Evolutionary conservation across 2,888 invertebrate species (phyloP).

Genomic region (Volucella zonaria): DNA sequence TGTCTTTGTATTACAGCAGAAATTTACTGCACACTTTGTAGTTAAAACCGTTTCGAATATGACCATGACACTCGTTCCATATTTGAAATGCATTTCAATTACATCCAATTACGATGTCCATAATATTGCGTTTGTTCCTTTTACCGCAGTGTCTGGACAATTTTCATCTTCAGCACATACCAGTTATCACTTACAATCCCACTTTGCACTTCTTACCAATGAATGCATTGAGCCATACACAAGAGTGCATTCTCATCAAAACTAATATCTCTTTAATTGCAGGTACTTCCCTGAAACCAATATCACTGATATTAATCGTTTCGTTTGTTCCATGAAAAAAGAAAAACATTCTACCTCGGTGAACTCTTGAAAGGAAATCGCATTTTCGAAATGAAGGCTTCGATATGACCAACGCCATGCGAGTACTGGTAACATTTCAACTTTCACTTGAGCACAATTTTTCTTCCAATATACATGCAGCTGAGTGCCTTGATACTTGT

Average conservation of each 20-base stretch:
- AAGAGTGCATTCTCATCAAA: constrained; percentile 10
- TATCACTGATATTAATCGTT: constrained; percentile 56
- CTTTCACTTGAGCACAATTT: background rate
- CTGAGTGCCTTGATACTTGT: background rate
- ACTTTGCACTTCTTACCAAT: background rate
- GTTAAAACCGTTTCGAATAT: too few relatives aligned
- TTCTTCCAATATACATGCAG: background rate
- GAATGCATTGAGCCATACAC: background rate
- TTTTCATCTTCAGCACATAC: constrained; percentile 46
- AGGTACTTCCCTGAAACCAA: constrained; percentile 32
- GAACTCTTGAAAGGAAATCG: constrained; percentile 34
- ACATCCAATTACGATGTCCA: background rate
- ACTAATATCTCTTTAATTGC: constrained; percentile 33
- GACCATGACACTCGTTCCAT: too few relatives aligned
- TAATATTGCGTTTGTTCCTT: constrained; percentile 26
- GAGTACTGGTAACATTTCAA: background rate
- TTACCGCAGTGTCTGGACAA: constrained; percentile 29
- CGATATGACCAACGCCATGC: constrained; percentile 1
- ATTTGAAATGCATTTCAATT: too few relatives aligned
- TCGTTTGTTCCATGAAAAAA: background rate
- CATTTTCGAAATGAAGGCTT: constrained; percentile 5
- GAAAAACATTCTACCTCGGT: constrained; percentile 19
- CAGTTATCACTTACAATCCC: constrained; percentile 51
- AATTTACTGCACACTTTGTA: too few relatives aligned
- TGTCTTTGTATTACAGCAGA: too few relatives aligned